phyloP scores from a whole-genome alignment of 2,888 invertebrate species.

The Parnassius apollo region DNA sequence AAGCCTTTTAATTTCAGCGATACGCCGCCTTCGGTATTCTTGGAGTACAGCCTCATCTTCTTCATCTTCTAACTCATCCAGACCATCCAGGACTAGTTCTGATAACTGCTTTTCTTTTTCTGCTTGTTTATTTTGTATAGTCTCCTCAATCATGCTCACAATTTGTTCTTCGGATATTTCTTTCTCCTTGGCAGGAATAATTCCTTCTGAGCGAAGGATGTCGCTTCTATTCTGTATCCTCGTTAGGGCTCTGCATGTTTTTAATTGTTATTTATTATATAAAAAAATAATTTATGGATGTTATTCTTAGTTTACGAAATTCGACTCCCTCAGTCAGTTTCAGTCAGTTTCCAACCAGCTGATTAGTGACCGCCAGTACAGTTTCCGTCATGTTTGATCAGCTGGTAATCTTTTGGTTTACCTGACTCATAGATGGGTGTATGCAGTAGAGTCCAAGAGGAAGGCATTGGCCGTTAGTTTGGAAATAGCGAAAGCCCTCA shows the following conservation, averaged over 20 bases:
- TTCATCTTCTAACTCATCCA: conserved; percentile 97
- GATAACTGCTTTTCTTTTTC: conserved; percentile 86
- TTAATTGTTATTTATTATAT: conserved; percentile 1
- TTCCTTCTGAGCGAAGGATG: conserved; percentile 93
- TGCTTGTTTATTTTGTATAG: conserved; percentile 85
- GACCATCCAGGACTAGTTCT: conserved; percentile 90
- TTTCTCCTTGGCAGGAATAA: conserved; percentile 91
- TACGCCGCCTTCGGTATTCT: conserved; percentile 91
- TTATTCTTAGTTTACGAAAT: conserved; percentile 18
- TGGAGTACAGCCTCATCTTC: conserved; percentile 95
- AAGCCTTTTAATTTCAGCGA: conserved; percentile 90
- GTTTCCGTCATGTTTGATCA: no score
- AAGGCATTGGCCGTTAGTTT: no score
- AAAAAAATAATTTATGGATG: neutral
- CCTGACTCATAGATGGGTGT: no score
- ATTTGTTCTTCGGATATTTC: conserved; percentile 96
- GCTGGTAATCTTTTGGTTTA: no score
- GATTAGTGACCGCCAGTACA: no score
- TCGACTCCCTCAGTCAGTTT: conserved; percentile 18
- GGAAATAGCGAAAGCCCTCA: no score
- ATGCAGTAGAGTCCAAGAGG: no score
- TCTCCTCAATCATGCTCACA: conserved; percentile 91
- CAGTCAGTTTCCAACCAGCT: no score
- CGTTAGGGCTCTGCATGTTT: conserved; percentile 87
- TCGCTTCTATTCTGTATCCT: conserved; percentile 99